Conservation (phyloP, 1,140 invertebrate genomes). For the Heterodera schachtii region DNA sequence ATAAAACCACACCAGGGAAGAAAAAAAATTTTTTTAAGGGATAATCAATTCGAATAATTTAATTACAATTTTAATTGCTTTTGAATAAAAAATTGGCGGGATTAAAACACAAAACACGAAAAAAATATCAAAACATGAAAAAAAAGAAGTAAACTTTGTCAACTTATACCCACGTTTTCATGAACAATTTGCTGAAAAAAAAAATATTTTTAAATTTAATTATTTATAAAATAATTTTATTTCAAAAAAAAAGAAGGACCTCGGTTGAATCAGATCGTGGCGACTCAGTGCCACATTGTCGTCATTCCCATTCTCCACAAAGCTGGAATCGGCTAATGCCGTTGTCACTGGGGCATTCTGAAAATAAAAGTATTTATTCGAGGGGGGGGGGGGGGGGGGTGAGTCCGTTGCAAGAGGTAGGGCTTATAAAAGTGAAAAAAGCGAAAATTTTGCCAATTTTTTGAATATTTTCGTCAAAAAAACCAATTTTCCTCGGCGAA, state of each 20-base stretch:
- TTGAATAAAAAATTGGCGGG: too few species aligned
- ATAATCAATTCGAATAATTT: not conserved
- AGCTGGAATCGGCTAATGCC: constrained; percentile 53
- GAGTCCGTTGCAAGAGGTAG: too few species aligned
- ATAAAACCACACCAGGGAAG: too few species aligned
- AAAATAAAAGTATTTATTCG: not conserved
- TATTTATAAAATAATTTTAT: constrained; percentile 14
- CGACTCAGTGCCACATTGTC: constrained; percentile 58
- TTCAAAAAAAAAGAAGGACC: constrained; percentile 49
- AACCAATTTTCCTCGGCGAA: too few species aligned
- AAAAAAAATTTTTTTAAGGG: not conserved
- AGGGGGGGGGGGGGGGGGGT: too few species aligned
- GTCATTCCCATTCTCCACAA: constrained; percentile 55
- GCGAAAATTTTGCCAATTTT: too few species aligned
- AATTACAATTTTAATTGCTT: too few species aligned
- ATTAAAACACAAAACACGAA: constrained; percentile 24
- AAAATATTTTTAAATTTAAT: constrained; percentile 30
- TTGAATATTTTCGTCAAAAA: too few species aligned
- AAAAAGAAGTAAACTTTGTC: constrained; percentile 16
- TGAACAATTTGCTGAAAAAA: constrained; percentile 56
- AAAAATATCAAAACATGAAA: constrained; percentile 32
- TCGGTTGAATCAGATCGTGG: constrained; percentile 57
- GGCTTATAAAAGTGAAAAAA: too few species aligned
- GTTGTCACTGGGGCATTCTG: constrained; percentile 53
- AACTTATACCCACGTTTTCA: constrained; percentile 52